Evolutionary conservation across 2,888 invertebrate genomes (phyloP), one percentile per base, ranked within the genome.

Genomic region (Argyra leucocephala): DNA sequence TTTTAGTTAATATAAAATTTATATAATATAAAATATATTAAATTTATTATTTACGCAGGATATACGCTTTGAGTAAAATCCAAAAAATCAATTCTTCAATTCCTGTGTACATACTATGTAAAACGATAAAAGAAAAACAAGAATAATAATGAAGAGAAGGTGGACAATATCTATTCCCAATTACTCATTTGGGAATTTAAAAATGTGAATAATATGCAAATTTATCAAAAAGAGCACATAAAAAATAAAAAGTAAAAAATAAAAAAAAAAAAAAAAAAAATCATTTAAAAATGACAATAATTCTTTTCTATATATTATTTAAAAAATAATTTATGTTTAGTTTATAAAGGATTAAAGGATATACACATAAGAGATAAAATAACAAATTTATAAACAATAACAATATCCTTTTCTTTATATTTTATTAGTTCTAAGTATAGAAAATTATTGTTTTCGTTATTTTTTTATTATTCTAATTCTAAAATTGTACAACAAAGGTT

Each of bases 181-280:
- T 48, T 48, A 48, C 48, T 18, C 48, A 48, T 18, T 48, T 48
- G 48, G 48, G 48, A 18, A 31, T 15, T 12, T 12, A 9, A 48
- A 48, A 48, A 48, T 48, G 48, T 48, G 48, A 48, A 48, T 48
- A 48, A 48, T 48, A 48, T 48, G 48, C 48, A 48, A 48, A 48
- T 48, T 48, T 48, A 3, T 15, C 1, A 3, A 48, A 18, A 48
- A 48, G 48, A 9, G 48, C 9, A 48, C 48, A 48, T 12, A 37
- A 10, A 31, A 37, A 9, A 37, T 48, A 48, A 18, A n/a, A 12
- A 15, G 5, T 1, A 48, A 48, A 9, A 48, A 48, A 48, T 18
- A 15, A 37, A 10, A 15, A 6, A 48, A 48, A 48, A 48, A 48
- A 15, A 48, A 48, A 10, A 48, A 12, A 10, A 48, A 48, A 48